phyloP scores from a whole-genome alignment of 1,140 invertebrate genomes.

The Aphaenogaster ashmeadi region DNA sequence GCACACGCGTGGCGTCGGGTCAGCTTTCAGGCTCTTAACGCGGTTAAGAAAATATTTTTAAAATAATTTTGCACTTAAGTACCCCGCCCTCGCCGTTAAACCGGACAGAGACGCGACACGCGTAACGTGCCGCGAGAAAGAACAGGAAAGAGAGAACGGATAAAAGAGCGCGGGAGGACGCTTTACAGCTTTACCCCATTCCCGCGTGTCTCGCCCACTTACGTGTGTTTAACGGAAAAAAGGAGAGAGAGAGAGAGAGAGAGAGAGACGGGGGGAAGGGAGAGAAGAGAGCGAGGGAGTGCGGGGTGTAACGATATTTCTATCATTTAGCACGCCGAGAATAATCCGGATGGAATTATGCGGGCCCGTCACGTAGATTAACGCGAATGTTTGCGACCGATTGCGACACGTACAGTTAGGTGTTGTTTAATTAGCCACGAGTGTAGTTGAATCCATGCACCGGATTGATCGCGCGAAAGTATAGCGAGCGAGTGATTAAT shows the following conservation, averaged over 20 bases:
- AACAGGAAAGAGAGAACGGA: constrained; percentile 34
- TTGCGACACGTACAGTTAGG: constrained; percentile 32
- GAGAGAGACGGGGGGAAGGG: not conserved
- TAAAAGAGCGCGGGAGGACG: constrained; percentile 60
- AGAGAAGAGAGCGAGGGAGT: not conserved
- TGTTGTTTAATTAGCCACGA: constrained; percentile 53
- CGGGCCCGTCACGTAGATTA: constrained; percentile 53
- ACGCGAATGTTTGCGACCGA: constrained; percentile 50
- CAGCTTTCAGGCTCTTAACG: constrained; percentile 84
- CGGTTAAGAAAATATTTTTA: constrained; percentile 87
- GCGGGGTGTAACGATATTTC: constrained; percentile 40
- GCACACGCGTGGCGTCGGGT: constrained; percentile 77
- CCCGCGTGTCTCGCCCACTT: constrained; percentile 71
- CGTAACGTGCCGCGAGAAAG: constrained; percentile 32
- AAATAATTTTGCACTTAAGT: constrained; percentile 86
- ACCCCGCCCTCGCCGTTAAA: constrained; percentile 39
- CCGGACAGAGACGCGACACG: constrained; percentile 48
- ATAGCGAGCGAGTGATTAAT: constrained; percentile 30
- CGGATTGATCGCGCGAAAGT: constrained; percentile 31
- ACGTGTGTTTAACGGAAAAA: constrained; percentile 73
- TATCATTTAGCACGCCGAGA: constrained; percentile 49
- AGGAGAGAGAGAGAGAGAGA: constrained; percentile 19
- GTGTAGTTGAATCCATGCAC: not conserved
- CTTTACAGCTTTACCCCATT: constrained; percentile 73
- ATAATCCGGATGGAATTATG: constrained; percentile 61